Evolutionary conservation across 2,113 vertebrate genomes (phyloP).

Genomic region (Eudorcas thomsonii): DNA sequence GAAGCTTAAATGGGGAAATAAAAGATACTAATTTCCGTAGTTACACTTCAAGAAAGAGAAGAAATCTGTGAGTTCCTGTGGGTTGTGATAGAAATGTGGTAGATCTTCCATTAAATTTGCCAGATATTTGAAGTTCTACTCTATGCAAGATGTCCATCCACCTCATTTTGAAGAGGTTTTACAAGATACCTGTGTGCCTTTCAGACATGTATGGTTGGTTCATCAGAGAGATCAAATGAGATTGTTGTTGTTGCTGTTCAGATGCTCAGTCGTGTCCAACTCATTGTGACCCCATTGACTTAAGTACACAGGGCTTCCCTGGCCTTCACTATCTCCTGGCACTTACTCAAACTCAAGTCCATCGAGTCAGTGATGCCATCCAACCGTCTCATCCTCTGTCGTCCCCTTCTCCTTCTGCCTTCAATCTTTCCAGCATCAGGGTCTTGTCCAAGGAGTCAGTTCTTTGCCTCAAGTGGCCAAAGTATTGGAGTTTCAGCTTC

Average conservation of each 20-base stretch:
- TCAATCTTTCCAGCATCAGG: neutral
- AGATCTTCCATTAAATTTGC: neutral
- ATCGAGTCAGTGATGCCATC: neutral
- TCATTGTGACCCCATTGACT: neutral
- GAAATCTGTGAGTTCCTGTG: neutral
- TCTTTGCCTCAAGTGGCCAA: neutral
- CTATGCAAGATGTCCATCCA: neutral
- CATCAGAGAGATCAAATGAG: neutral
- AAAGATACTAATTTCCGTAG: neutral
- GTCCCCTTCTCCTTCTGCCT: neutral
- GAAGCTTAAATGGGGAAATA: neutral
- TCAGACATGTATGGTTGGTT: neutral
- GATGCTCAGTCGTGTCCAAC: neutral
- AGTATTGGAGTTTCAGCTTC: neutral
- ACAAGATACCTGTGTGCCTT: neutral
- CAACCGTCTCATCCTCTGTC: neutral
- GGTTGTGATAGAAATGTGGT: neutral
- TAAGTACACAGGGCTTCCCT: neutral
- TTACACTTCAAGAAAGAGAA: slow-evolving; percentile 20
- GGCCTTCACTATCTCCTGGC: neutral
- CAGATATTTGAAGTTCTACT: neutral
- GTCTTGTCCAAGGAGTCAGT: neutral
- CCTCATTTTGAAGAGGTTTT: neutral
- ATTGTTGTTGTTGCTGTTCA: neutral
- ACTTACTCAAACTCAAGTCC: neutral